These are phyloP conservation scores for Noctua janthina DNA, from an alignment of 2,888 invertebrate species.

Conservation along the genomic window DNA sequence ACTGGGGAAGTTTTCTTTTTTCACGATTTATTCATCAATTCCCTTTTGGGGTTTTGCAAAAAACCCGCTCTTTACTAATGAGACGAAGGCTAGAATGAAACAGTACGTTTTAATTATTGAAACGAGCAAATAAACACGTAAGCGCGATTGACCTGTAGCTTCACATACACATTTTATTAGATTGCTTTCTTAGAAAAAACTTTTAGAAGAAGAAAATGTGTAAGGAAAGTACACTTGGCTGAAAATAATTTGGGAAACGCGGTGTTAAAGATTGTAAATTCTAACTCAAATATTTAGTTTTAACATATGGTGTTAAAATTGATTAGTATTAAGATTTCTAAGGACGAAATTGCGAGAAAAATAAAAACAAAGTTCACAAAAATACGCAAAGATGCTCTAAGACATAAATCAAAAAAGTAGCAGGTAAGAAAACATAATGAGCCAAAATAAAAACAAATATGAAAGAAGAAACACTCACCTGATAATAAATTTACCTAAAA, in stretches of 20 bases:
- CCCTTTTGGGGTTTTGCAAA: constrained; percentile 2
- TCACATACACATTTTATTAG: constrained; percentile 45
- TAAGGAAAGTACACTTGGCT: not conserved
- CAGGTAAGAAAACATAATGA: constrained; percentile 2
- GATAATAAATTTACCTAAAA: constrained; percentile 75
- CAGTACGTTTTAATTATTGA: constrained; percentile 29
- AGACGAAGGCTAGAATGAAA: constrained; percentile 18
- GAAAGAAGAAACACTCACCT: constrained; percentile 61
- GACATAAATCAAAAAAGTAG: constrained; percentile 3
- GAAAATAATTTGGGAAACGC: not conserved
- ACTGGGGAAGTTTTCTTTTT: not conserved
- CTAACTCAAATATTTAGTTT: not conserved
- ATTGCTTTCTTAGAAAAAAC: constrained; percentile 17
- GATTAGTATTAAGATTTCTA: not conserved
- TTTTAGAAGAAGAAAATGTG: constrained; percentile 12
- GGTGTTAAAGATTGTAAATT: not conserved
- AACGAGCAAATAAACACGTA: constrained; percentile 41
- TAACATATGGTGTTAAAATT: not conserved
- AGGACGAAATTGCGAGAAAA: not conserved
- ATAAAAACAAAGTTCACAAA: constrained; percentile 11
- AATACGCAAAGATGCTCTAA: not conserved
- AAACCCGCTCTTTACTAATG: constrained; percentile 17
- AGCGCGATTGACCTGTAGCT: constrained; percentile 58
- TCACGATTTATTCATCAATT: constrained; percentile 11
- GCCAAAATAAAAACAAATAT: constrained; percentile 49